A percentile compares a stretch with the other conserved stretches of the same genome.
Evolutionary conservation across 2,888 invertebrate species (phyloP).

Genomic region (Chrysolina haemoptera): DNA sequence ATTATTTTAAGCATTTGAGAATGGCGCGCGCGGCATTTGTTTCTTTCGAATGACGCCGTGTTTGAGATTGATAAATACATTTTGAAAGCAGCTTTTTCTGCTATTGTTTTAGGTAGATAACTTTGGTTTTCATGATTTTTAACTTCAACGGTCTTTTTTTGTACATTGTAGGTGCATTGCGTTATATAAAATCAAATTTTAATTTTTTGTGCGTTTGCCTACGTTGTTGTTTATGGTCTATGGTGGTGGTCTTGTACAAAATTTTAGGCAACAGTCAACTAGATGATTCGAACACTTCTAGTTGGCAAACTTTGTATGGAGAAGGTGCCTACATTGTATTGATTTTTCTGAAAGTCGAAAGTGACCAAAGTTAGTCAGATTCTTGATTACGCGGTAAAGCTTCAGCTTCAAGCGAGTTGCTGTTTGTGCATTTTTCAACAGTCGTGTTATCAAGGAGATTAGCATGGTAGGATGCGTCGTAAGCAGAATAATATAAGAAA

Average conservation of each 20-base stretch:
- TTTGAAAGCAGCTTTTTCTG: background rate
- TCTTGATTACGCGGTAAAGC: background rate
- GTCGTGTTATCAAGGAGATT: background rate
- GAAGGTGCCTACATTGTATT: background rate
- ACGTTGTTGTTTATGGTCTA: background rate
- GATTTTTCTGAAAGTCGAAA: constrained; percentile 4
- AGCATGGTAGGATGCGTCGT: background rate
- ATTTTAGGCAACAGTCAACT: background rate
- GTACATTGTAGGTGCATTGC: too few relatives aligned
- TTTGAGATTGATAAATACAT: background rate
- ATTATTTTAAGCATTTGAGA: constrained; percentile 67
- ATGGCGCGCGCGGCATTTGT: constrained; percentile 65
- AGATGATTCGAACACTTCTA: background rate
- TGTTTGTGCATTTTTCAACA: background rate
- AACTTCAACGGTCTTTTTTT: background rate
- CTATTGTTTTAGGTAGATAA: background rate
- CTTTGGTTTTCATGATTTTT: background rate
- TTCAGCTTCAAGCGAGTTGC: background rate
- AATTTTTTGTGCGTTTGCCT: background rate
- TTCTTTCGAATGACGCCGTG: constrained; percentile 55
- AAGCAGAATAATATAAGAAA: background rate
- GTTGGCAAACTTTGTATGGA: background rate
- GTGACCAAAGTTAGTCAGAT: background rate
- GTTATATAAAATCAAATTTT: background rate
- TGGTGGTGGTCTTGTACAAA: background rate